phyloP scores from a whole-genome alignment of 2,888 invertebrate genomes.

The Therioaphis trifolii region DNA sequence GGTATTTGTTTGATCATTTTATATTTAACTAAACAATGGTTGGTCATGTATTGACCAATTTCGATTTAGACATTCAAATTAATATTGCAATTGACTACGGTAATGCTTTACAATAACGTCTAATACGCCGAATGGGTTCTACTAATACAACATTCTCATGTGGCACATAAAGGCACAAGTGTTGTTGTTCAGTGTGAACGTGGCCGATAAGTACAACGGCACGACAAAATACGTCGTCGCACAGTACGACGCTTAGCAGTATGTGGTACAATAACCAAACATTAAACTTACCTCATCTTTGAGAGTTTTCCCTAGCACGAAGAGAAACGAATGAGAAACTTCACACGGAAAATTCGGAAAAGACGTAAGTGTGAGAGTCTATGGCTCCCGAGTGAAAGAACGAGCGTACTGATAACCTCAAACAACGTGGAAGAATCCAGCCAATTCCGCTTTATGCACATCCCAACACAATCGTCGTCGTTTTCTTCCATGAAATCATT shows the following conservation, averaged over 20 bases:
- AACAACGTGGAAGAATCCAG: constrained; percentile 4
- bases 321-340: constrained; percentile 6
- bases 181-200: background rate
- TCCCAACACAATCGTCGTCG: background rate
- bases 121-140: background rate
- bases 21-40: no score
- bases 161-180: background rate
- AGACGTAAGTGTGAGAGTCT: background rate
- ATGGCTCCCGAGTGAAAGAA: background rate
- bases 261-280: background rate
- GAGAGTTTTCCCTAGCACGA: background rate
- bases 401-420: constrained; percentile 54
- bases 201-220: no score
- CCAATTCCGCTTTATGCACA: background rate
- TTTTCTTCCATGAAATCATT: constrained; percentile 41
- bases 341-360: background rate
- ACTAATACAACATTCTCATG: constrained; percentile 9
- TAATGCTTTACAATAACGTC: background rate
- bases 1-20: no score
- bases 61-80: no score
- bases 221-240: background rate
- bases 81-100: no score
- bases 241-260: no score
- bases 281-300: constrained; percentile 53
- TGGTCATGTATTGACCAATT: no score